Evolutionary conservation across 2,797 vertebrate species (phyloP).

Genomic region (Antrozous pallidus): DNA sequence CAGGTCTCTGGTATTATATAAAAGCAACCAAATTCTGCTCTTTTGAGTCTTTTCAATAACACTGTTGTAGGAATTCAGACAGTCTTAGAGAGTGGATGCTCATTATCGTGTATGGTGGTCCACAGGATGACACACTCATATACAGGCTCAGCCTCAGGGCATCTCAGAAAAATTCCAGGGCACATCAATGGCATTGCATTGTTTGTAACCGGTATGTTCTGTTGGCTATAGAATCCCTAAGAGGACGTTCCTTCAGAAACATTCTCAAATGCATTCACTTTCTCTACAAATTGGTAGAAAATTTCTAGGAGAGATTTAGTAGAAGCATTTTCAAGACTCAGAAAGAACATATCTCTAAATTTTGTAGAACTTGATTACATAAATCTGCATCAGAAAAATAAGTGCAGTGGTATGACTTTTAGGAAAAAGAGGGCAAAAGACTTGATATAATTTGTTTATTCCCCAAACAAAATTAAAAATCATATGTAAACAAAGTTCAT

Average conservation of each 20-base stretch:
- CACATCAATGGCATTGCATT: accelerated
- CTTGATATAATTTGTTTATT: not conserved
- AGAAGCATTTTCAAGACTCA: not conserved
- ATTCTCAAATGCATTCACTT: not conserved
- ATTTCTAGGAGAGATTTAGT: not conserved
- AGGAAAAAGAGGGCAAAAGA: not conserved
- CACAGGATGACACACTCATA: not conserved
- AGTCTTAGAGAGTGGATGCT: not conserved
- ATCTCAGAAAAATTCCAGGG: not conserved
- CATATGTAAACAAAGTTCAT: not conserved
- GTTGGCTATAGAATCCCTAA: not conserved
- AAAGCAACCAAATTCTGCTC: not conserved
- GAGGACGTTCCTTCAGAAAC: not conserved
- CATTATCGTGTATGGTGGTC: not conserved
- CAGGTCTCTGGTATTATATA: not conserved
- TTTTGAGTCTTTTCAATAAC: not conserved
- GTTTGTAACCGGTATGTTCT: not conserved
- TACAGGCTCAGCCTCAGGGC: not conserved
- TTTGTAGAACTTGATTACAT: not conserved
- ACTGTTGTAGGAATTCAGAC: not conserved
- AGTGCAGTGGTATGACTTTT: not conserved
- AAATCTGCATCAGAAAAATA: not conserved
- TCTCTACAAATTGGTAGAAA: not conserved
- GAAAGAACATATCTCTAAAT: not conserved
- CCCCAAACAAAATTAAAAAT: not conserved